Evolutionary conservation across 2,888 invertebrate genomes (phyloP).

Genomic region (Spilarctia lutea): DNA sequence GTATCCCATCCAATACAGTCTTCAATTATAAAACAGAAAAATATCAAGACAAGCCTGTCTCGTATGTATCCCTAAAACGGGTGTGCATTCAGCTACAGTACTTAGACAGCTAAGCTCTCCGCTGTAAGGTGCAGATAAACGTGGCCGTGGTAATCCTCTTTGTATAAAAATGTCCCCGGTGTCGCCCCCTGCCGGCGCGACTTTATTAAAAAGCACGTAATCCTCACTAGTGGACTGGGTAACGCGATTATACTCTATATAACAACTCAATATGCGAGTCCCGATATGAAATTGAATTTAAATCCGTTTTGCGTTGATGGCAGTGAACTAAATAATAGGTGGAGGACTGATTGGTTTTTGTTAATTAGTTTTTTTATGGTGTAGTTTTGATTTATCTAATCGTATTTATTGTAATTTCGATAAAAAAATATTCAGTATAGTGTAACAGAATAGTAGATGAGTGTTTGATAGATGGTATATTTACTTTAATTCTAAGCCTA

Average conservation of each 20-base stretch:
- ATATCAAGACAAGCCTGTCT: constrained; percentile 19
- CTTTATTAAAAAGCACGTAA: constrained; percentile 86
- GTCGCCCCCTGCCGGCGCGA: constrained; percentile 76
- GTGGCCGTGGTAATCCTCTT: constrained; percentile 84
- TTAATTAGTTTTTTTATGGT: constrained; percentile 36
- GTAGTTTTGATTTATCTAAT: background rate
- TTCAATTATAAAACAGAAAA: constrained; percentile 17
- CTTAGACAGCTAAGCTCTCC: constrained; percentile 81
- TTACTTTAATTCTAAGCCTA: background rate
- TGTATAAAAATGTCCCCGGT: constrained; percentile 85
- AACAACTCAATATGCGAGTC: constrained; percentile 80
- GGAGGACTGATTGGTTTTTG: constrained; percentile 39
- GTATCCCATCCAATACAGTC: background rate
- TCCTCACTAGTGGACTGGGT: constrained; percentile 84
- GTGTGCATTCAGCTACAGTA: constrained; percentile 77
- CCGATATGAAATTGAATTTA: constrained; percentile 84
- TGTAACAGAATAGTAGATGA: background rate
- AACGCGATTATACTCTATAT: constrained; percentile 83
- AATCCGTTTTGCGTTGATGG: constrained; percentile 72
- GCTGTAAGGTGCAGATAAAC: constrained; percentile 86
- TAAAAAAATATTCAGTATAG: background rate
- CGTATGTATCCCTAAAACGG: constrained; percentile 61
- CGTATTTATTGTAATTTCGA: background rate
- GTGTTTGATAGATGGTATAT: background rate
- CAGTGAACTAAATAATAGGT: constrained; percentile 56